Conservation (phyloP, 1,140 invertebrate species). For the Cyphomyrmex costatus region DNA sequence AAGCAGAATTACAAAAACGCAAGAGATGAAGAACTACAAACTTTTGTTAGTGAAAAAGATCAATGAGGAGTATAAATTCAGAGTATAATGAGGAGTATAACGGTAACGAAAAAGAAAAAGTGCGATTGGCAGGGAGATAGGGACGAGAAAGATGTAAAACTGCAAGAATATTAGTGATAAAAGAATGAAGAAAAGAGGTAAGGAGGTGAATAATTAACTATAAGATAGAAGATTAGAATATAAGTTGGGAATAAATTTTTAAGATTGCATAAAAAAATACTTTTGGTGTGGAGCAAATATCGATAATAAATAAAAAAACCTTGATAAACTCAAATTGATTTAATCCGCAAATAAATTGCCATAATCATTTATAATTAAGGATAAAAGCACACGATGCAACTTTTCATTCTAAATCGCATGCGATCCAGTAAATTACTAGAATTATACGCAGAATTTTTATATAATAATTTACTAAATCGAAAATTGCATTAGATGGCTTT, state of each 20-base stretch:
- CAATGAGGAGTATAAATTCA: constrained; percentile 5
- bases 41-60: constrained; percentile 20
- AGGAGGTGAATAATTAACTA: constrained; percentile 38
- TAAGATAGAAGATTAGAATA: not conserved
- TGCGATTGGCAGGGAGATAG: constrained; percentile 24
- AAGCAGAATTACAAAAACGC: not conserved
- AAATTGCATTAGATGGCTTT: no score
- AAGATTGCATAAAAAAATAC: constrained; percentile 4
- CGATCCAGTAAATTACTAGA: no score
- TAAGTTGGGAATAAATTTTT: constrained; percentile 6
- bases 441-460: no score
- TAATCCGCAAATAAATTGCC: no score
- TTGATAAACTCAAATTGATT: not conserved
- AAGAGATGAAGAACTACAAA: constrained; percentile 24
- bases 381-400: no score
- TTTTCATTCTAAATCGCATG: no score
- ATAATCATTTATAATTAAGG: no score
- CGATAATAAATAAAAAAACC: not conserved
- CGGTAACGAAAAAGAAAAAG: constrained; percentile 33
- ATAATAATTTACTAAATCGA: no score
- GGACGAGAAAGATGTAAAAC: constrained; percentile 25
- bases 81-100: not conserved
- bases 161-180: constrained; percentile 34
- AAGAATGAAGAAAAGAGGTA: constrained; percentile 33
- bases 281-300: constrained; percentile 3